Evolutionary conservation across 2,888 invertebrate species (phyloP).

Genomic region (Andrena minutula): DNA sequence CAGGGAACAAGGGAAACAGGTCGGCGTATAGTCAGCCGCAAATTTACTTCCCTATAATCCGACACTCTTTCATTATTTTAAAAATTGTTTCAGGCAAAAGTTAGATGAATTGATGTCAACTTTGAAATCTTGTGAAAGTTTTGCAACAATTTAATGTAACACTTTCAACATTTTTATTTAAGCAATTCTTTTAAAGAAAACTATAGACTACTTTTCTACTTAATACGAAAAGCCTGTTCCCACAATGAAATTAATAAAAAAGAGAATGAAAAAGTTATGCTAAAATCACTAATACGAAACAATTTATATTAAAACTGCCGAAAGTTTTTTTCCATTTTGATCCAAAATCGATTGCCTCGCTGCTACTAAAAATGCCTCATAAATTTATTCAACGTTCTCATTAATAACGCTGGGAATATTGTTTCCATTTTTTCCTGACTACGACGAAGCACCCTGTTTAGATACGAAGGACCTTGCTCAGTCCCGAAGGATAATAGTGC

Average conservation of each 20-base stretch:
- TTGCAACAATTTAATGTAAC: too few relatives aligned
- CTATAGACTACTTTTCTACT: too few relatives aligned
- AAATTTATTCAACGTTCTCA: not conserved
- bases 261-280: too few relatives aligned
- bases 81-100: not conserved
- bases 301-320: too few relatives aligned
- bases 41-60: not conserved
- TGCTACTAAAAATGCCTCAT: not conserved
- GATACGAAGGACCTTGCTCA: conserved; percentile 26
- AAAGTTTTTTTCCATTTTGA: too few relatives aligned
- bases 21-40: not conserved
- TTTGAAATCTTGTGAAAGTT: too few relatives aligned
- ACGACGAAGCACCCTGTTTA: conserved; percentile 1
- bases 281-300: too few relatives aligned
- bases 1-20: not conserved
- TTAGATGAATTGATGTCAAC: not conserved
- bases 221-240: too few relatives aligned
- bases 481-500: conserved; percentile 46
- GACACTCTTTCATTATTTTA: not conserved
- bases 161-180: too few relatives aligned
- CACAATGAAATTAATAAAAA: too few relatives aligned
- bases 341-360: too few relatives aligned
- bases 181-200: too few relatives aligned
- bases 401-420: not conserved
- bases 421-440: conserved; percentile 10